phyloP scores from a whole-genome alignment of 2,797 vertebrate species.

The Labeo calbasu region DNA sequence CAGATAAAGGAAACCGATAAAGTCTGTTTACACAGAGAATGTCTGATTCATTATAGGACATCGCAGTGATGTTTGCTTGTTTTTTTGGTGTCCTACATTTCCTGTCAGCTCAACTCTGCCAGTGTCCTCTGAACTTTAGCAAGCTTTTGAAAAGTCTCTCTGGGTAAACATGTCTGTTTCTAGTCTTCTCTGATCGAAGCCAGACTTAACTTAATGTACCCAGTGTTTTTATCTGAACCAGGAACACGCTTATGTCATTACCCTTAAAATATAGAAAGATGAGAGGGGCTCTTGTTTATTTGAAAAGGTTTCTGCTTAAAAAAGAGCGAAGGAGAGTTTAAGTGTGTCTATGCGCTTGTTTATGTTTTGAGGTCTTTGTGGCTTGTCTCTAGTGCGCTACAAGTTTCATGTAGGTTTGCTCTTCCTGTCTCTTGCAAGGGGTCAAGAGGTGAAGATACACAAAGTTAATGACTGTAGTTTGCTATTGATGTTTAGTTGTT shows the following conservation, averaged over 20 bases:
- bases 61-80: conserved; percentile 33
- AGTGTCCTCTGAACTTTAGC: conserved; percentile 34
- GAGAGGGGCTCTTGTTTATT: conserved; percentile 49
- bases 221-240: conserved; percentile 51
- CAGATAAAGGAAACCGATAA: conserved; percentile 22
- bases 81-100: conserved; percentile 41
- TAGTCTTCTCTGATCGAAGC: conserved; percentile 52
- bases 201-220: conserved; percentile 56
- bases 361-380: conserved; percentile 40
- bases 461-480: conserved; percentile 18
- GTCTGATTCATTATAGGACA: conserved; percentile 38
- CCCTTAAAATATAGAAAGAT: conserved; percentile 44
- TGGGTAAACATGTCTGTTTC: conserved; percentile 55
- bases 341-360: conserved; percentile 17
- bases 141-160: conserved; percentile 42
- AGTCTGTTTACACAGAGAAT: conserved; percentile 11
- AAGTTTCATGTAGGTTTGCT: conserved; percentile 18
- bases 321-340: conserved; percentile 30
- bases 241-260: conserved; percentile 42
- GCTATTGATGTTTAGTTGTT: background rate
- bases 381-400: conserved; percentile 23
- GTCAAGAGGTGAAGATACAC: conserved; percentile 36
- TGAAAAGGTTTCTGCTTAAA: conserved; percentile 42
- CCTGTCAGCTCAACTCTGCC: conserved; percentile 21
- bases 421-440: conserved; percentile 47